Evolutionary conservation across 2,113 vertebrate species (phyloP).

Genomic region (Caranx ignobilis): DNA sequence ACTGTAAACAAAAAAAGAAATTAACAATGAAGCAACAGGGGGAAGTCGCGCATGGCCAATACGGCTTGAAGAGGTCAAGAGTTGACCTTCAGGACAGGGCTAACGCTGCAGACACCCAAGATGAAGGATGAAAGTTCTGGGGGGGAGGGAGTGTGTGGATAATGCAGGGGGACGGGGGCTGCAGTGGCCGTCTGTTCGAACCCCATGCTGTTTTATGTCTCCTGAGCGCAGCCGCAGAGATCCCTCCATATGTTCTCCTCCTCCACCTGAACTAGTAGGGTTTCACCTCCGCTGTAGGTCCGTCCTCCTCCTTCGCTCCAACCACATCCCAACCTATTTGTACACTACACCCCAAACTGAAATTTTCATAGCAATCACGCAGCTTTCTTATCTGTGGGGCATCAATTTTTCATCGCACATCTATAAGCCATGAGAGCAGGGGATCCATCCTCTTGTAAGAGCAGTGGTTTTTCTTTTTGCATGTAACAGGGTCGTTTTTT

Average conservation of each 20-base stretch:
- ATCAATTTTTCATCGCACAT: conserved; percentile 76
- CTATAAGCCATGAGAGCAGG: conserved; percentile 70
- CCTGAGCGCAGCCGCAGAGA: conserved; percentile 63
- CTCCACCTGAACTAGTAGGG: conserved; percentile 48
- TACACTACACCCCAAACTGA: conserved; percentile 46
- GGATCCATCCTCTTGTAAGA: conserved; percentile 21
- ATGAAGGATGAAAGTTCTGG: conserved; percentile 23
- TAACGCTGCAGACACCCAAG: conserved; percentile 15
- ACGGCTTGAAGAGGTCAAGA: background rate
- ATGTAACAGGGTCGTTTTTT: conserved; percentile 9
- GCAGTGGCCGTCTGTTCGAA: conserved; percentile 32
- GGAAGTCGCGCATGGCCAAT: no score
- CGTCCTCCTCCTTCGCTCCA: conserved; percentile 24
- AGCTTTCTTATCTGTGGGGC: conserved; percentile 36
- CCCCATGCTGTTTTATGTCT: conserved; percentile 58
- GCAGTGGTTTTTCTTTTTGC: conserved; percentile 19
- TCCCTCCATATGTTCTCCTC: conserved; percentile 69
- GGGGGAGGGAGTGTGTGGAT: conserved; percentile 10
- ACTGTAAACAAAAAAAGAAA: background rate
- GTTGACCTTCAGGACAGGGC: background rate
- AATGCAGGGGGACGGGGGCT: conserved; percentile 53
- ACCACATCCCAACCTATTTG: conserved; percentile 42
- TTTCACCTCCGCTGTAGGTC: conserved; percentile 41
- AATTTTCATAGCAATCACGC: conserved; percentile 65
- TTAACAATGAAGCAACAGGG: no score